Evolutionary conservation across 1,140 invertebrate species (phyloP).

Genomic region (Camponotus vicinus): DNA sequence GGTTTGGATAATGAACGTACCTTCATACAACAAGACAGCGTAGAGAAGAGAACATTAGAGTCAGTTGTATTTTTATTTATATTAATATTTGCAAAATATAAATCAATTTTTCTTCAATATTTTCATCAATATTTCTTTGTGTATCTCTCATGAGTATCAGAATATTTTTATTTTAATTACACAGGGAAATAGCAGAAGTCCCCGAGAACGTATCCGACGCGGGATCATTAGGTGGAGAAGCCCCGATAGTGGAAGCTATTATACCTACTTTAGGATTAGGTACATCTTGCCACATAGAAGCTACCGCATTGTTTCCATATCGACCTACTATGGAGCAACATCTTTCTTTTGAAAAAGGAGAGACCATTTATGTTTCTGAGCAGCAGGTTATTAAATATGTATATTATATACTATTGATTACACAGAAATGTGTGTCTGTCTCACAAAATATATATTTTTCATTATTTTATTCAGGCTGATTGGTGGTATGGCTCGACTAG

Average conservation of each 20-base stretch:
- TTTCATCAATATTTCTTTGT: not conserved
- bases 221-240: slow-evolving; percentile 84
- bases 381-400: slow-evolving; percentile 85
- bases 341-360: slow-evolving; percentile 90
- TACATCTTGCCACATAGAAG: slow-evolving; percentile 84
- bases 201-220: slow-evolving; percentile 89
- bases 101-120: not conserved
- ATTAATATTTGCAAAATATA: not conserved
- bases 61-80: slow-evolving; percentile 73
- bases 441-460: no score
- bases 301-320: slow-evolving; percentile 89
- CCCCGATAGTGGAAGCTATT: slow-evolving; percentile 78
- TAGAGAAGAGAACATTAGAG: slow-evolving; percentile 86
- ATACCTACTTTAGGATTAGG: slow-evolving; percentile 83
- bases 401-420: not conserved
- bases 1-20: slow-evolving; percentile 59
- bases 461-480: slow-evolving; percentile 85
- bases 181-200: slow-evolving; percentile 90
- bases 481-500: slow-evolving; percentile 90
- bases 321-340: slow-evolving; percentile 90
- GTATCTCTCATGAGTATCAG: not conserved
- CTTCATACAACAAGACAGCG: slow-evolving; percentile 83
- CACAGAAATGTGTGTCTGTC: not conserved
- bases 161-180: slow-evolving; percentile 57
- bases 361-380: slow-evolving; percentile 89